Evolutionary conservation across 37 sponge, comb jelly and placozoan species (phyloP), one percentile per base, ranked within the genome.

Genomic region (Ianthella basta): DNA sequence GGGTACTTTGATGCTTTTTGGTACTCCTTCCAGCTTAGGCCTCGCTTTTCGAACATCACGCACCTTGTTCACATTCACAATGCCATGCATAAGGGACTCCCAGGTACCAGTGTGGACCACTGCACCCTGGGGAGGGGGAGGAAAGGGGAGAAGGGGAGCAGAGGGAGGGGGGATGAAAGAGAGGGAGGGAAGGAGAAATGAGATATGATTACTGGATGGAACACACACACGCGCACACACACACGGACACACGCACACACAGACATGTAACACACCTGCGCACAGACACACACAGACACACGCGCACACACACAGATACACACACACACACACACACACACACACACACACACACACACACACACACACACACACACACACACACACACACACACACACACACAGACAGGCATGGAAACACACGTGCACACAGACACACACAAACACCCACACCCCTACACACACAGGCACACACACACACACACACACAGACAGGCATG

Each of bases 21-120:
- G 64, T 1, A 82, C 32, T 2, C 82, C 84, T 27, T 36, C 82
- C 4, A 79, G 61, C 54, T 41, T 13, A 59, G 65, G 55, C 1
- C 57, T 53, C 23, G 72, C 50, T 36, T 81, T 84, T 1, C 95
- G 88, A 15, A 94, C 78, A 39, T 89, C 56, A 1, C 18, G 39
- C 34, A 94, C 86, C 36, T 88, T 65, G 23, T 55, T 50, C 21
- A 68, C 67, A 30, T 55, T 87, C 27, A 41, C 37, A 33, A 94
- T 63, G 80, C 95, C 82, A 41, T 82, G 74, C 1, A 94, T 34
- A 44, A 89, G 72, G 0, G 95, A 94, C 75, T 94, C 90, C 92
- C 92, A 94, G 0, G 95, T 94, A 15, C 92, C 95, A 36, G 80
- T 89, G 78, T 94, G 80, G 86, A 94, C 80, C 4, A 67, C 72